Evolutionary conservation across 2,113 vertebrate genomes (phyloP), one percentile per base, ranked within the genome.

Genomic region (Thomomys bottae): DNA sequence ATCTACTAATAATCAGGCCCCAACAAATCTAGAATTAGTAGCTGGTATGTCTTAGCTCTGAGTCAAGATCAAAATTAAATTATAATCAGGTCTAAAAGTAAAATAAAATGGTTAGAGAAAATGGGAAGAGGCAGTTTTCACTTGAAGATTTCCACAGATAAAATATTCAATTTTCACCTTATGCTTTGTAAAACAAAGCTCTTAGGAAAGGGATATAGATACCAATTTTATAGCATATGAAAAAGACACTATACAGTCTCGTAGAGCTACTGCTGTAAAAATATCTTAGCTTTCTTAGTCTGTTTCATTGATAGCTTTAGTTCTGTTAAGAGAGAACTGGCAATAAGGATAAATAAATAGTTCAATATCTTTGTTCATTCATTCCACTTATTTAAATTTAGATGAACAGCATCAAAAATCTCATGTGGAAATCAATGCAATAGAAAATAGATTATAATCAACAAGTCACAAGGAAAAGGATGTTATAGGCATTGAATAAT

Each of bases 381-480:
- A 78, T 67, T 81, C 75, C 49, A 77, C 42, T 23, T 38, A 61
- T 67, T 90, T 84, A 88, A 80, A 68, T 84, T 63, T 67, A 71
- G 28, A 59, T 92, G 59, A 84, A 87, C 68, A n/a, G 45, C 84
- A 82, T 81, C 93, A 73, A 64, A 64, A 91, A 54, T 71, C 92
- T 90, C 84, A 38, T 7, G 59, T 61, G 81, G 81, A 92, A 94
- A 82, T 80, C 63, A 87, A 75, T 57, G 45, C 82, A 45, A 90
- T 32, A 79, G 66, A 38, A 89, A 95, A 70, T 26, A 92, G 78
- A 76, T 49, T 89, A 82, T 66, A 73, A 94, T 91, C 73, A 71
- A 64, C 85, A 66, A n/a, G 34, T 92, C 59, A 66, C 75, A 0
- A 2, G 49, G 36, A 93, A 36, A 77, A 54, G 40, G 54, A 38